Evolutionary conservation across 2,888 invertebrate species (phyloP).

Genomic region (Drosophila aldrichi): DNA sequence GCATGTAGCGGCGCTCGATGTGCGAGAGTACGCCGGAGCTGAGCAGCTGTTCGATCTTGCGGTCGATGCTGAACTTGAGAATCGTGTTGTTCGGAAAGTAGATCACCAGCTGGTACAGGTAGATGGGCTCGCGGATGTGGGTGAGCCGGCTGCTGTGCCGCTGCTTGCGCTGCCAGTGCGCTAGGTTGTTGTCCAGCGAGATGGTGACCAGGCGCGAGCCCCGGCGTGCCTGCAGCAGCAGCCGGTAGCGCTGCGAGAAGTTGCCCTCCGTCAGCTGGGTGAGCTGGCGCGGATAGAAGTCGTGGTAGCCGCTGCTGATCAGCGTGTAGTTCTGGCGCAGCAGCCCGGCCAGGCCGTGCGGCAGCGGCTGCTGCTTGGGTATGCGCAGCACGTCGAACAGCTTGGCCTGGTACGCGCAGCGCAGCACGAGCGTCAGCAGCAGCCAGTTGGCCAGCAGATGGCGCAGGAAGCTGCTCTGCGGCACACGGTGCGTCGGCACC

Average conservation of each 20-base stretch:
- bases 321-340: slow-evolving; percentile 61
- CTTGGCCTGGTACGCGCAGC: slow-evolving; percentile 83
- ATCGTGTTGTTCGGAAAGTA: slow-evolving; percentile 67
- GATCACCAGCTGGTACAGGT: slow-evolving; percentile 63
- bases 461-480: slow-evolving; percentile 66
- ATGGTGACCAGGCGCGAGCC: slow-evolving; percentile 49
- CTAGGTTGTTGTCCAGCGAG: slow-evolving; percentile 62
- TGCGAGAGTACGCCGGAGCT: slow-evolving; percentile 64
- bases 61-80: slow-evolving; percentile 55
- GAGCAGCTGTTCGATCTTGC: slow-evolving; percentile 60
- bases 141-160: slow-evolving; percentile 50
- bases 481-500: slow-evolving; percentile 45
- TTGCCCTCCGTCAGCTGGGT: slow-evolving; percentile 46
- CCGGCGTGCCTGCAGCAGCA: slow-evolving; percentile 30
- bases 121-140: slow-evolving; percentile 63
- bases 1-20: slow-evolving; percentile 46
- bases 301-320: slow-evolving; percentile 37
- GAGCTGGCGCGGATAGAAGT: slow-evolving; percentile 64
- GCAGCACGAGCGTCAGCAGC: slow-evolving; percentile 71
- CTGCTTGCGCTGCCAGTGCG: slow-evolving; percentile 57
- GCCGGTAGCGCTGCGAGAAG: slow-evolving; percentile 27
- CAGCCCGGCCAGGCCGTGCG: slow-evolving; percentile 57
- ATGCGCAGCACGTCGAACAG: slow-evolving; percentile 76
- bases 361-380: slow-evolving; percentile 52
- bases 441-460: slow-evolving; percentile 76